These are phyloP conservation scores for Trididemnum clinides DNA, from an alignment of 23 tunicate genomes.

Conservation along the genomic window DNA sequence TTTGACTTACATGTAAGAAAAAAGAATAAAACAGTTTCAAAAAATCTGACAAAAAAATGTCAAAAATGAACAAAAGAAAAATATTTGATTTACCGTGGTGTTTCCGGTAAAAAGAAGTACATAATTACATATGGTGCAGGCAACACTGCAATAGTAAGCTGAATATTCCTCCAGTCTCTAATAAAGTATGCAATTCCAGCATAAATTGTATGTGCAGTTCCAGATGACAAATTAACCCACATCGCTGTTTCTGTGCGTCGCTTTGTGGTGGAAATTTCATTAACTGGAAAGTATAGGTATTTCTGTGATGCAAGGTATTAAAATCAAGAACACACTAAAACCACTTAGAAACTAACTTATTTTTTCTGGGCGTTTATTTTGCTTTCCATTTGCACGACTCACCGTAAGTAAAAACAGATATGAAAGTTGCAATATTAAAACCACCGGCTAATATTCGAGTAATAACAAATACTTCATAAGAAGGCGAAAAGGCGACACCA, in stretches of 20 bases:
- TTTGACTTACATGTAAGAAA: too few relatives aligned
- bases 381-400: not conserved
- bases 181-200: not conserved
- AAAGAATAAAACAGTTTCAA: too few relatives aligned
- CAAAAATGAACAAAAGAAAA: too few relatives aligned
- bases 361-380: too few relatives aligned
- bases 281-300: not conserved
- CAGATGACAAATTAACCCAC: not conserved
- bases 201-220: not conserved
- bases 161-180: not conserved
- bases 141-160: not conserved
- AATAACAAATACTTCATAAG: conserved; percentile 56
- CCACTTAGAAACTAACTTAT: too few relatives aligned
- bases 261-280: not conserved
- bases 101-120: not conserved
- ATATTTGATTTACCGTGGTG: too few relatives aligned
- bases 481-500: conserved; percentile 52
- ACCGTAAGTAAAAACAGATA: conserved; percentile 66
- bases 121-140: not conserved
- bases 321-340: too few relatives aligned
- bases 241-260: not conserved
- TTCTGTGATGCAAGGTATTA: too few relatives aligned
- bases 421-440: conserved; percentile 37
- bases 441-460: conserved; percentile 49
- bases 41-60: too few relatives aligned